Base-by-base conservation (phyloP, 2,797 vertebrate genomes). In the Cottoperca gobio region DNA sequence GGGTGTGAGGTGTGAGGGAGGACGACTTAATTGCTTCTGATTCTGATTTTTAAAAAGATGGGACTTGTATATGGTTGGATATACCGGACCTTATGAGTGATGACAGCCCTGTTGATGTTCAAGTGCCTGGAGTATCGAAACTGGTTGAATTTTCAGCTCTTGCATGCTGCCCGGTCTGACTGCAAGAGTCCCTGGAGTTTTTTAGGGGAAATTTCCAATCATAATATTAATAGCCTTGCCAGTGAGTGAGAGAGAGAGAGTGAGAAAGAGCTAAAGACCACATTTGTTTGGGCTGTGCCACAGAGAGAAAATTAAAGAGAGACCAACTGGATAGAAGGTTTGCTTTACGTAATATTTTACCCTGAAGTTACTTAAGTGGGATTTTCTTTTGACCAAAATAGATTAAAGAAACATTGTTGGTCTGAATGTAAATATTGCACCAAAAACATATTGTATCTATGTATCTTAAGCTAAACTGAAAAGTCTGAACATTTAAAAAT, bases 121-220 rank as follows among this genome's bases (percentile, higher is more conserved):
- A 17, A 73, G 42, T 40, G 79, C 69, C 61, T 67, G 33, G 35
- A 82, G 78, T 75, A 60, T 57, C 64, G 69, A 74, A 86, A 82
- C 62, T 59, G 82, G 79, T 78, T 81, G 78, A 74, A 66, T 82
- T 78, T 77, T 67, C 81, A 68, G 76, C 74, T 84, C 79, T 81
- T 81, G 67, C 83, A 83, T 43, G 2, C 55, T 40, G 74, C 11
- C 52, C 1, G 2, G 57, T 67, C 75, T 60, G 31, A 45, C 66
- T 73, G 46, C n/a, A 8, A 21, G 13, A 70, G 70, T 84, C 84
- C 75, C 87, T 46, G 31, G 81, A 79, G 84, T 63, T 82, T 83
- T 85, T 64, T 46, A 43, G 54, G 23, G 73, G 64, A 73, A 71
- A 78, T 78, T 82, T 84, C 49, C 79, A 86, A 88, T 88, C 80